These are phyloP conservation scores for Mamestra brassicae DNA, from an alignment of 2,888 invertebrate species.

Conservation along the genomic window DNA sequence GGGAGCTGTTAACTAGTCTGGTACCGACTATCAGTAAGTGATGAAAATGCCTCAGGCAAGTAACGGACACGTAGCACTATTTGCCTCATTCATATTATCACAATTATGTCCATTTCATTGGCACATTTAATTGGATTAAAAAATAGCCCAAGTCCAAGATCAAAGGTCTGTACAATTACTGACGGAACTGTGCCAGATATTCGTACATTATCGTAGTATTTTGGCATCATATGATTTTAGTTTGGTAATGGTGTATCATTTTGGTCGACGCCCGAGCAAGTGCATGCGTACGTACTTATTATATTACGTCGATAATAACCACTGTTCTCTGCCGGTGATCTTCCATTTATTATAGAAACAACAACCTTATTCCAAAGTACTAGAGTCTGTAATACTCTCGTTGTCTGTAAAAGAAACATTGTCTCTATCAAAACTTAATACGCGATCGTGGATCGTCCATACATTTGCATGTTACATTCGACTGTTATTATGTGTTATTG, in stretches of 20 bases:
- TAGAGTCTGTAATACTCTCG: conserved; percentile 61
- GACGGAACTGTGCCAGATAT: conserved; percentile 71
- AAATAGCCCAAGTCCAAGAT: conserved; percentile 72
- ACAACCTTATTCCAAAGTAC: conserved; percentile 39
- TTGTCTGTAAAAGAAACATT: conserved; percentile 53
- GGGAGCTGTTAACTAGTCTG: conserved; percentile 44
- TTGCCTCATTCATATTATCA: conserved; percentile 44
- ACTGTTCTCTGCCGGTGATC: background rate
- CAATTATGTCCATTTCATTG: conserved; percentile 56
- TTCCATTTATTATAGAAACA: background rate
- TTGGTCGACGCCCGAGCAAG: conserved; percentile 76
- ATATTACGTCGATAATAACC: conserved; percentile 63
- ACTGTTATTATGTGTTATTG: conserved; percentile 77
- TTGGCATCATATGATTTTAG: conserved; percentile 78
- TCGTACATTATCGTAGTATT: conserved; percentile 72
- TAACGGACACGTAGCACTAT: conserved; percentile 39
- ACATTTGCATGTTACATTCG: conserved; percentile 81
- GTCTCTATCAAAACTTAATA: conserved; percentile 72
- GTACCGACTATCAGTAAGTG: conserved; percentile 50
- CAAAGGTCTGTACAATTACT: conserved; percentile 78
- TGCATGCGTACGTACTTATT: conserved; percentile 81
- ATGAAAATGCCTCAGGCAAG: conserved; percentile 56
- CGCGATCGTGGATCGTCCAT: conserved; percentile 75
- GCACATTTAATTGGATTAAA: conserved; percentile 54
- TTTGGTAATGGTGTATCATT: conserved; percentile 81